Percentiles rank a stretch among this genome's conserved stretches.
Evolutionary conservation across 2,113 vertebrate genomes (phyloP).

Genomic region (Puffinus mauretanicus): DNA sequence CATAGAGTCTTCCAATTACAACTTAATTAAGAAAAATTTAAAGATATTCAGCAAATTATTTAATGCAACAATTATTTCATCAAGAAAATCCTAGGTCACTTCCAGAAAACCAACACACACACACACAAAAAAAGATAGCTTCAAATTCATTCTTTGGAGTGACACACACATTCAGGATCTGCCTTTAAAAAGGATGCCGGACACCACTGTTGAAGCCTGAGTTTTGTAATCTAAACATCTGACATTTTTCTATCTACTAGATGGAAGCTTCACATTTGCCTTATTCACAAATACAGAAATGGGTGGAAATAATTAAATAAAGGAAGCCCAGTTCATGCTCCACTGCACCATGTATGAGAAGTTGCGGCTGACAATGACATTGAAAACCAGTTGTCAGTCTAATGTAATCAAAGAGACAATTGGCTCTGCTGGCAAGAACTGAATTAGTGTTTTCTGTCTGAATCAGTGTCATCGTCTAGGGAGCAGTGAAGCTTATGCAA

Average conservation of each 20-base stretch:
- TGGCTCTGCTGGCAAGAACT: slow-evolving; percentile 72
- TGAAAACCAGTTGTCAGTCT: slow-evolving; percentile 74
- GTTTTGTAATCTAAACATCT: neutral
- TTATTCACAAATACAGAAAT: slow-evolving; percentile 1
- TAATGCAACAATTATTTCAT: neutral
- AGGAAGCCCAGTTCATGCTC: slow-evolving; percentile 48
- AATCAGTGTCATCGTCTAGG: slow-evolving; percentile 69
- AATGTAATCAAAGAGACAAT: slow-evolving; percentile 73
- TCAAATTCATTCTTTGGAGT: neutral
- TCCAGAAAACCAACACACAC: neutral
- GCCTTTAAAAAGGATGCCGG: neutral
- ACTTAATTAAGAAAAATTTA: neutral
- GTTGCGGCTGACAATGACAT: slow-evolving; percentile 66
- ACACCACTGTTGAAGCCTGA: neutral
- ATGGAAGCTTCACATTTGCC: neutral
- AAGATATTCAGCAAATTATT: neutral
- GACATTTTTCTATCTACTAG: neutral
- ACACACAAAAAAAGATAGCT: neutral
- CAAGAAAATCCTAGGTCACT: neutral
- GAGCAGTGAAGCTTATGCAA: slow-evolving; percentile 67
- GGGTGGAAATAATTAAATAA: slow-evolving; percentile 67
- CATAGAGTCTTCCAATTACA: neutral
- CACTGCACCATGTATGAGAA: slow-evolving; percentile 2
- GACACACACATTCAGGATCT: neutral
- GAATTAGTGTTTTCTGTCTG: slow-evolving; percentile 71